Conservation (phyloP, 2,888 invertebrate species). For the Leptinotarsa tumamoca region DNA sequence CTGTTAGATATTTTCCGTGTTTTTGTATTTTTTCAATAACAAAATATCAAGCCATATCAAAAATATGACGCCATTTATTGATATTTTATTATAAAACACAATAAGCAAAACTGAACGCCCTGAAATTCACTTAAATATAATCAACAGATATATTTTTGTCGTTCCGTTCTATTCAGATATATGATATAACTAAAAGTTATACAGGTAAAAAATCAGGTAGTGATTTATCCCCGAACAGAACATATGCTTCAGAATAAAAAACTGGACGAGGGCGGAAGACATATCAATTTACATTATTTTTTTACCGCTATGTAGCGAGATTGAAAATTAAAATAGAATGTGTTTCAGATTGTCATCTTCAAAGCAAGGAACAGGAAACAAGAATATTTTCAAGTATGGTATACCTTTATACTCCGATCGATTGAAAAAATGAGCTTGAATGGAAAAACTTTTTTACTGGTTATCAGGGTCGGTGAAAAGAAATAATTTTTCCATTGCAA, state of each 20-base stretch:
- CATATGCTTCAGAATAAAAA: conserved; percentile 16
- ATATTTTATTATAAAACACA: neutral
- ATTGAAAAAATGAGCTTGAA: neutral
- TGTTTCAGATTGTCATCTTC: neutral
- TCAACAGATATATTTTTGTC: neutral
- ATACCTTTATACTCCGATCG: too few relatives aligned
- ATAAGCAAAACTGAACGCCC: neutral
- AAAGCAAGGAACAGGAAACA: neutral
- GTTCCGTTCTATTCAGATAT: neutral
- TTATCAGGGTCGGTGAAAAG: too few relatives aligned
- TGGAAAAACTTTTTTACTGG: too few relatives aligned
- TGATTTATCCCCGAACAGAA: conserved; percentile 23
- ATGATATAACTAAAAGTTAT: neutral
- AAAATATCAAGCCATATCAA: too few relatives aligned
- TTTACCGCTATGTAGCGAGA: conserved; percentile 37
- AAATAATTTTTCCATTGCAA: too few relatives aligned
- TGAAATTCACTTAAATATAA: neutral
- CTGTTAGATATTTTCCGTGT: too few relatives aligned
- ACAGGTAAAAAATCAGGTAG: conserved; percentile 27
- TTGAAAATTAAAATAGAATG: conserved; percentile 22
- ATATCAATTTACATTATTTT: conserved; percentile 43
- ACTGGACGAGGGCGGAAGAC: conserved; percentile 39
- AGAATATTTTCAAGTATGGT: neutral
- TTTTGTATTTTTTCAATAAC: too few relatives aligned
- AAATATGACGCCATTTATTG: too few relatives aligned